Evolutionary conservation across 2,888 invertebrate species (phyloP).

Genomic region (Dryadula phaetusa): DNA sequence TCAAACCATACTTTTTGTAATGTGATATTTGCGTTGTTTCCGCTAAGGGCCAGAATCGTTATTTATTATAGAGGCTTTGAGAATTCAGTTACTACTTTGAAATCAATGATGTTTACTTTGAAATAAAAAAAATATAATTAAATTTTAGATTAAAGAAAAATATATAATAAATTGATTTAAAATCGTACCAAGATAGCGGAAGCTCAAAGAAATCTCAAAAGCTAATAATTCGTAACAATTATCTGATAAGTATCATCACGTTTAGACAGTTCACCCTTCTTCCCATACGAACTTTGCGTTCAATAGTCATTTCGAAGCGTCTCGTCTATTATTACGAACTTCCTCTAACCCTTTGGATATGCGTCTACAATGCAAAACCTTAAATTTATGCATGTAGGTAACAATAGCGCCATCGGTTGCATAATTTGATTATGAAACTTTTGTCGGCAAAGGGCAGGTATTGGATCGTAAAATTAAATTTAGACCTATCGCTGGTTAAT

Average conservation of each 20-base stretch:
- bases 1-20: conserved; percentile 83
- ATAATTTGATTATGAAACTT: conserved; percentile 82
- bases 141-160: conserved; percentile 1
- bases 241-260: conserved; percentile 80
- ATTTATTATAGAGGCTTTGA: conserved; percentile 71
- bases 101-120: not conserved
- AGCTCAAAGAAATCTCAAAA: conserved; percentile 60
- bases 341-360: conserved; percentile 70
- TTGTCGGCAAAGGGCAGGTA: conserved; percentile 79
- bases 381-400: conserved; percentile 78
- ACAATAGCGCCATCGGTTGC: conserved; percentile 81
- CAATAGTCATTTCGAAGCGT: conserved; percentile 74
- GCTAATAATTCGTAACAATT: conserved; percentile 79
- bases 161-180: not conserved
- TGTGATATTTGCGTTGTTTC: conserved; percentile 79
- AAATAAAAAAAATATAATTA: not conserved
- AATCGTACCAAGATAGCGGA: conserved; percentile 26
- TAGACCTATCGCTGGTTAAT: conserved; percentile 83
- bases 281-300: conserved; percentile 75
- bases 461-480: conserved; percentile 83
- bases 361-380: conserved; percentile 75
- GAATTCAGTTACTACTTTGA: conserved; percentile 60
- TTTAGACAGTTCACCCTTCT: conserved; percentile 66
- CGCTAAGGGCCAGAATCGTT: conserved; percentile 76
- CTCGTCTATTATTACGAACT: conserved; percentile 69